phyloP scores from a whole-genome alignment of 2,113 vertebrate genomes.

The Mobula hypostoma region DNA sequence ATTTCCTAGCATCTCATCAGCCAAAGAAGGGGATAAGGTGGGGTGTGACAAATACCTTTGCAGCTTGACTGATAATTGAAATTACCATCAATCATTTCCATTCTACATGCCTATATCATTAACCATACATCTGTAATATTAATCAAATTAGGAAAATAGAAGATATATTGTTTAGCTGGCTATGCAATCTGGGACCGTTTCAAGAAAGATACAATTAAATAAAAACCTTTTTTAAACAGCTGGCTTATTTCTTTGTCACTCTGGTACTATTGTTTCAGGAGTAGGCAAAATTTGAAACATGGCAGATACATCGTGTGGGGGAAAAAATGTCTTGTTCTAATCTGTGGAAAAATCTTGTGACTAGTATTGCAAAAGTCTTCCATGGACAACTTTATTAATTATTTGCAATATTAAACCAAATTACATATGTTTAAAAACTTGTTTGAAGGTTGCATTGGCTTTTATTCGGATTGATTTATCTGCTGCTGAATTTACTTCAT shows the following conservation, averaged over 20 bases:
- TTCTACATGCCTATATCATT: too few relatives aligned
- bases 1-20: too few relatives aligned
- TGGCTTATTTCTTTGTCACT: not conserved
- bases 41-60: too few relatives aligned
- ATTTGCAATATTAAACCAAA: not conserved
- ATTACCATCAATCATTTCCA: too few relatives aligned
- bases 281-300: not conserved
- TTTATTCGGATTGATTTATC: not conserved
- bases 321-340: not conserved
- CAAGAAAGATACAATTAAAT: not conserved
- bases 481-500: not conserved
- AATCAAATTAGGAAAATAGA: not conserved
- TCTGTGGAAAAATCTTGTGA: not conserved
- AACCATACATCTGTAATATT: not conserved
- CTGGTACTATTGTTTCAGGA: not conserved
- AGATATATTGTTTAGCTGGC: not conserved
- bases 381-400: not conserved
- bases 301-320: not conserved
- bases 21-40: too few relatives aligned
- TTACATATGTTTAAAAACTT: not conserved
- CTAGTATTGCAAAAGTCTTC: not conserved
- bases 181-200: not conserved
- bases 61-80: too few relatives aligned
- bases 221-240: not conserved
- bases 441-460: not conserved